These are phyloP conservation scores for Drosophila seguyi DNA, from an alignment of 1,140 invertebrate genomes.

Conservation along the genomic window DNA sequence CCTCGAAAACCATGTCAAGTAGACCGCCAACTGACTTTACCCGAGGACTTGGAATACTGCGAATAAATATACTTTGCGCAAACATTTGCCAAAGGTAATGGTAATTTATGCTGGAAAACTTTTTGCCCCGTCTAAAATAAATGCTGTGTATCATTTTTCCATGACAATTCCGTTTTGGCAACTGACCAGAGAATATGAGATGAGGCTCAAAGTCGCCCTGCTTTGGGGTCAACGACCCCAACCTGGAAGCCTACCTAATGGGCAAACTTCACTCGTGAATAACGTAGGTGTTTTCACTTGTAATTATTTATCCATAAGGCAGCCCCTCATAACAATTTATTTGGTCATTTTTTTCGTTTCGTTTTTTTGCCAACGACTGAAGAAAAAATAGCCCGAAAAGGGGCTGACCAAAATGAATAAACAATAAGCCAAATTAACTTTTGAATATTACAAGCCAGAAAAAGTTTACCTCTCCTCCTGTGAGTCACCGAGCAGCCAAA, in stretches of 20 bases:
- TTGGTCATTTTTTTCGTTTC: slow-evolving; percentile 54
- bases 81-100: slow-evolving; percentile 57
- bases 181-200: slow-evolving; percentile 58
- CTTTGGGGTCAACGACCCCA: slow-evolving; percentile 57
- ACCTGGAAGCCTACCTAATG: slow-evolving; percentile 33
- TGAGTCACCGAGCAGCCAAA: slow-evolving; percentile 25
- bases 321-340: slow-evolving; percentile 36
- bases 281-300: slow-evolving; percentile 78
- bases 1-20: slow-evolving; percentile 61
- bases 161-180: slow-evolving; percentile 73
- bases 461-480: slow-evolving; percentile 10
- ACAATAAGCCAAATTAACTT: slow-evolving; percentile 77
- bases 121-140: slow-evolving; percentile 37
- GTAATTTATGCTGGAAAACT: slow-evolving; percentile 62
- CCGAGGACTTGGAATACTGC: slow-evolving; percentile 11
- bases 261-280: slow-evolving; percentile 55
- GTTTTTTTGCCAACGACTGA: slow-evolving; percentile 7
- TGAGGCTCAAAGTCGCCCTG: slow-evolving; percentile 25
- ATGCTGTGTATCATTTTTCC: slow-evolving; percentile 57
- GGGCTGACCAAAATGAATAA: slow-evolving; percentile 61
- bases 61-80: slow-evolving; percentile 23
- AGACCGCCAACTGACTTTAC: slow-evolving; percentile 27
- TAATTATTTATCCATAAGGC: slow-evolving; percentile 80
- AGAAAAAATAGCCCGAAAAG: slow-evolving; percentile 36
- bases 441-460: slow-evolving; percentile 57